Evolutionary conservation across 64 coral and sea anemone genomes (phyloP), one percentile per base, ranked within the genome.

Genomic region (Pocillopora damicornis): DNA sequence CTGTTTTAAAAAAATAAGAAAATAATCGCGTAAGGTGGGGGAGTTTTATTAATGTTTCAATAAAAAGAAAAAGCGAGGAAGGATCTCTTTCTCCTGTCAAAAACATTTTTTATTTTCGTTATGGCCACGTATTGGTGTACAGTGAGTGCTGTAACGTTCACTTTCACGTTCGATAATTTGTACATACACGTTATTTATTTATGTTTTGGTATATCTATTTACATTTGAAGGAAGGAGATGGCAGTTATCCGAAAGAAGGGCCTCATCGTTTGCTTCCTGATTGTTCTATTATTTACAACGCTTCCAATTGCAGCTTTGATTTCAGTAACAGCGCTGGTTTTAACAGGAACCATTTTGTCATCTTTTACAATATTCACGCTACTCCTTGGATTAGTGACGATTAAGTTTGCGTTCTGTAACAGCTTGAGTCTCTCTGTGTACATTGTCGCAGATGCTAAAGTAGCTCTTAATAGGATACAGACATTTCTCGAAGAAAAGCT

Each of bases 281-380:
- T 17, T 64, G 79, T 81, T 81, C 58, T 81, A 5, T 38, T 34
- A 13, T 81, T 36, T 61, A 64, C 60, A 15, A 81, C 26, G 13
- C 59, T 64, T 36, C 79, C 79, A 18, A 64, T 81, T 35, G 79
- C 79, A 13, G 61, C 30, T 10, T 61, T 81, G 2, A 38, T 81
- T n/a, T 81, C 79, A 63, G 79, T 81, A 14, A n/a, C 77, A 61
- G 26, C 58, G 13, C 20, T 79, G 12, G 34, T 63, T 37, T 42
- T 84, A 35, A 82, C 16, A 58, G 83, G 67, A 30, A 59, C 83
- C 15, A 42, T 73, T 11, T 57, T 86, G 11, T 86, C 67, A 15
- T 74, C 83, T 7, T 74, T 86, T 25, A 63, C 63, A 42, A 73
- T 86, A 73, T 86, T 86, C 63, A 86, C 83, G 22, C 83, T 86